phyloP scores from a whole-genome alignment of 2,888 invertebrate genomes.

The Leptopilina myrica region DNA sequence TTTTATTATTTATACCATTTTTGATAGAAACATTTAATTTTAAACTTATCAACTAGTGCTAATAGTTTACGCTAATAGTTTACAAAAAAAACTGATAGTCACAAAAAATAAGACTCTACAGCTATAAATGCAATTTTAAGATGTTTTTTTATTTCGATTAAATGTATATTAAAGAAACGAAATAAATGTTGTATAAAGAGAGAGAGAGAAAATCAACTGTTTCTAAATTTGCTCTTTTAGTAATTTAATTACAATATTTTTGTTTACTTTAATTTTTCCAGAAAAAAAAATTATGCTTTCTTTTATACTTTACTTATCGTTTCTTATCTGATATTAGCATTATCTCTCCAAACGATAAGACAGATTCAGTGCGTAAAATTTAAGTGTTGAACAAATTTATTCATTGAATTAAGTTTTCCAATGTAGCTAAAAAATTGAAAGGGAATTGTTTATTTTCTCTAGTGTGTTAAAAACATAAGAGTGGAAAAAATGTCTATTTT shows the following conservation, averaged over 20 bases:
- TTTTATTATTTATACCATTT: not conserved
- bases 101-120: not conserved
- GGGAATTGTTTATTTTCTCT: not conserved
- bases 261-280: not conserved
- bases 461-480: slow-evolving; percentile 2
- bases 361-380: not conserved
- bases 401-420: not conserved
- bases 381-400: slow-evolving; percentile 8
- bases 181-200: not conserved
- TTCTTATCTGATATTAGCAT: slow-evolving; percentile 18
- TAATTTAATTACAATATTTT: not conserved
- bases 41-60: slow-evolving; percentile 2
- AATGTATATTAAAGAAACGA: not conserved
- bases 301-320: slow-evolving; percentile 15
- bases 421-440: not conserved
- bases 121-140: not conserved
- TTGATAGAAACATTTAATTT: not conserved
- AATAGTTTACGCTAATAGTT: not conserved
- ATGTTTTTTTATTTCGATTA: not conserved
- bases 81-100: not conserved
- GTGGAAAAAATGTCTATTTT: slow-evolving; percentile 61
- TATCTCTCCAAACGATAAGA: slow-evolving; percentile 2
- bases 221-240: not conserved
- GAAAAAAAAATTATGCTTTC: not conserved
- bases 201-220: not conserved